Conservation (phyloP, 2,888 invertebrate genomes). For the Oligia latruncula region DNA sequence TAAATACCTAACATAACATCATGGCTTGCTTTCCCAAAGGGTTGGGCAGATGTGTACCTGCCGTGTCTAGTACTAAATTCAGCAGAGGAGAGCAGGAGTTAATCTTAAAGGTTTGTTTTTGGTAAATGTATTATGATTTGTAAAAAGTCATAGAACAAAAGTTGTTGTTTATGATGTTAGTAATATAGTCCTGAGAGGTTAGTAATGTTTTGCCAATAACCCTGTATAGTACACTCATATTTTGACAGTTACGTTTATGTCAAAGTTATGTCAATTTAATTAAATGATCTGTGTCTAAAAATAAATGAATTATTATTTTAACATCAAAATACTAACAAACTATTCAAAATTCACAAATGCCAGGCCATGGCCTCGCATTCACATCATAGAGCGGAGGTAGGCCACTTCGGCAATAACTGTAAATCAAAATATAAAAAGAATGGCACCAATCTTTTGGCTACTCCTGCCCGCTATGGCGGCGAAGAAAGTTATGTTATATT, state of each 20-base stretch:
- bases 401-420: constrained; percentile 46
- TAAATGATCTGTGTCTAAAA: background rate
- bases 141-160: no score
- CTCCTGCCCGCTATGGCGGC: constrained; percentile 9
- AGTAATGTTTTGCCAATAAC: no score
- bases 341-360: background rate
- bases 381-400: background rate
- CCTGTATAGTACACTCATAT: no score
- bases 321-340: background rate
- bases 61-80: no score
- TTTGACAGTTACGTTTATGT: background rate
- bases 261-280: background rate
- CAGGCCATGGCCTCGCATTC: background rate
- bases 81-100: no score
- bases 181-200: no score
- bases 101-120: no score
- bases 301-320: background rate
- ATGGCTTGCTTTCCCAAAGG: background rate
- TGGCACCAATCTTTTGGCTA: constrained; percentile 35
- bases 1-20: background rate
- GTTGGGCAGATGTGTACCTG: background rate
- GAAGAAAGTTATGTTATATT: constrained; percentile 30
- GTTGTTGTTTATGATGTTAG: no score
- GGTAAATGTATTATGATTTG: no score
- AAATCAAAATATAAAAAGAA: constrained; percentile 57